Evolutionary conservation across 92 coral and sea anemone species (phyloP).

Genomic region (Porites divaricata): DNA sequence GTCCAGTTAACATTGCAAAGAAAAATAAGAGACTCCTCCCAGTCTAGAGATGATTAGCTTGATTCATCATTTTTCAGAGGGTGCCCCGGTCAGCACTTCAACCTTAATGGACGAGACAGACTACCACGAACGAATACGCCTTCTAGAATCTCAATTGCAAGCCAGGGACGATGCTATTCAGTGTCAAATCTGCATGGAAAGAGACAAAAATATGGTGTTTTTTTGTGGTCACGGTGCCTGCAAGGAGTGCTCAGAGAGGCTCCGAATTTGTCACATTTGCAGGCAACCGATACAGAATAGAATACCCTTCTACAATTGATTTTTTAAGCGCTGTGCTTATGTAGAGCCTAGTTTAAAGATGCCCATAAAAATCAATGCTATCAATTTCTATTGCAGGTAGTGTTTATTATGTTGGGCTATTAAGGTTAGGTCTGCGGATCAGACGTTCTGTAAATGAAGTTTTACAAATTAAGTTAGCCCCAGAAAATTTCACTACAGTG

Average conservation of each 20-base stretch:
- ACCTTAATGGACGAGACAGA: constrained; percentile 43
- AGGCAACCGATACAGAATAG: constrained; percentile 30
- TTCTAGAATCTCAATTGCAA: background rate
- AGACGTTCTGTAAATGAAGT: too few relatives aligned
- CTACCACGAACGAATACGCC: constrained; percentile 1
- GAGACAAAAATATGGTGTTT: constrained; percentile 44
- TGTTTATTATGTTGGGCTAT: too few relatives aligned
- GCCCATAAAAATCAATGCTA: too few relatives aligned
- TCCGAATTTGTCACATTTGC: constrained; percentile 50
- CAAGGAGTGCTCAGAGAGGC: constrained; percentile 23
- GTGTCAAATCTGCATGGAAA: constrained; percentile 67
- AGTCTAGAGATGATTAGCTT: background rate
- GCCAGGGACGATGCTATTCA: constrained; percentile 42
- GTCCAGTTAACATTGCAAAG: too few relatives aligned
- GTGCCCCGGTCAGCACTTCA: constrained; percentile 18
- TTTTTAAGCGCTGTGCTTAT: too few relatives aligned
- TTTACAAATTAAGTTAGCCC: too few relatives aligned
- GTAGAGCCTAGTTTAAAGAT: too few relatives aligned
- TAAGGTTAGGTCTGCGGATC: too few relatives aligned
- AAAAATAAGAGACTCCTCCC: background rate
- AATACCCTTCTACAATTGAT: background rate
- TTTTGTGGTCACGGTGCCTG: constrained; percentile 58
- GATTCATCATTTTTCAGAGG: constrained; percentile 27
- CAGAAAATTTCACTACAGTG: too few relatives aligned
- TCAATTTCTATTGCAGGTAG: too few relatives aligned